A percentile compares a stretch with the other conserved stretches of the same genome.
Conservation (phyloP, 2,113 vertebrate species). For the Ochotona curzoniae region DNA sequence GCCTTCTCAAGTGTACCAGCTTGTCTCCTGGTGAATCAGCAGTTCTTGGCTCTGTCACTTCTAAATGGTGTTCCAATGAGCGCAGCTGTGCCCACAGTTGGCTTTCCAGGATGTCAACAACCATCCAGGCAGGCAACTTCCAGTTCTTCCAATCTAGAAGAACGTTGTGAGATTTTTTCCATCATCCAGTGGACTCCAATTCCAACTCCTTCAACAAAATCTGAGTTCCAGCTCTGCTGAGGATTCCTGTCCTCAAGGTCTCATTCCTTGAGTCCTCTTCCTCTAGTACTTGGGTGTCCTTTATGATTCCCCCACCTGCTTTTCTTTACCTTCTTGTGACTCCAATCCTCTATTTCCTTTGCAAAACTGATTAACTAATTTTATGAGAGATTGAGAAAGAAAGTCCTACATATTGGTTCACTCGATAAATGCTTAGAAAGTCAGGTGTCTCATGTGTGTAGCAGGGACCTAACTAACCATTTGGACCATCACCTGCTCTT, state of each 20-base stretch:
- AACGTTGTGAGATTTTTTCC: not conserved
- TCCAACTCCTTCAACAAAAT: not conserved
- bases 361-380: too few species aligned
- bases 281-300: not conserved
- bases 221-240: not conserved
- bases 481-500: too few species aligned
- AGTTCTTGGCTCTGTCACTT: not conserved
- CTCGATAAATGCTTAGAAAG: too few species aligned
- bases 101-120: not conserved
- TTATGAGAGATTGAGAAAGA: too few species aligned
- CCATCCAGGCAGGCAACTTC: too few species aligned
- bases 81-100: not conserved
- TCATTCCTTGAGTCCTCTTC: conserved; percentile 3
- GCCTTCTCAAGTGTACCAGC: not conserved
- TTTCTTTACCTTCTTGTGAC: not conserved
- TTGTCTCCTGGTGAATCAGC: conserved; percentile 19
- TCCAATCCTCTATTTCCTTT: not conserved
- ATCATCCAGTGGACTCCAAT: not conserved
- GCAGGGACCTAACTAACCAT: too few species aligned
- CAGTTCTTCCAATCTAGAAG: not conserved
- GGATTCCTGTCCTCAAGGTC: not conserved
- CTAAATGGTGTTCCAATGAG: not conserved
- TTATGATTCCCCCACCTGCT: not conserved
- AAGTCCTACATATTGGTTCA: too few species aligned
- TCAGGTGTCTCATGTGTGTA: too few species aligned